phyloP scores from a whole-genome alignment of 1,140 invertebrate species.

The Macrobrachium nipponense region DNA sequence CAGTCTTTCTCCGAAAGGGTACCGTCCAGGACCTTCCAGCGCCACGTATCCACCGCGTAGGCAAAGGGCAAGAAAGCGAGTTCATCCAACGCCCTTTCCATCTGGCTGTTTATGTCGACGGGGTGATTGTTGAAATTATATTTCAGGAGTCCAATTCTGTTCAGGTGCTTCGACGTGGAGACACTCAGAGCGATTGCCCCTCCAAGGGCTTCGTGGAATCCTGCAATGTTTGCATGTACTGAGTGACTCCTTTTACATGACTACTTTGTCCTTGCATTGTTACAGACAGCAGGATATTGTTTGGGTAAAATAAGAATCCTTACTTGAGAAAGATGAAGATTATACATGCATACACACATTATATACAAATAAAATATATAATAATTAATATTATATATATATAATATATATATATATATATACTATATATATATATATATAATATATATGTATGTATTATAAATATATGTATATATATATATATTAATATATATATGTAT shows the following conservation, averaged over 20 bases:
- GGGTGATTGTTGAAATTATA: constrained; percentile 70
- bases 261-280: too few relatives aligned
- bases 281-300: neutral
- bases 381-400: too few relatives aligned
- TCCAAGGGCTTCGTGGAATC: constrained; percentile 94
- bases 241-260: too few relatives aligned
- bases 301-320: neutral
- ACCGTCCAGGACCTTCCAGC: constrained; percentile 87
- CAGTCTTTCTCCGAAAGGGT: constrained; percentile 80
- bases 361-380: too few relatives aligned
- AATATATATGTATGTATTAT: too few relatives aligned
- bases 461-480: too few relatives aligned
- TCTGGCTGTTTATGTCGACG: constrained; percentile 86
- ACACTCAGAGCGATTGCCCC: constrained; percentile 90
- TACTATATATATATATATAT: too few relatives aligned
- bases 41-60: constrained; percentile 84
- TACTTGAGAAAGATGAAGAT: neutral
- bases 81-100: constrained; percentile 89
- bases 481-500: too few relatives aligned
- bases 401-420: too few relatives aligned
- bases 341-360: too few relatives aligned
- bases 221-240: constrained; percentile 68
- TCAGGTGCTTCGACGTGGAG: constrained; percentile 83
- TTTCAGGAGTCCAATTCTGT: constrained; percentile 82
- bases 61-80: constrained; percentile 88